Percentiles rank a stretch among this genome's conserved stretches.
These are phyloP conservation scores for Lasioglossum leucozonium DNA, from an alignment of 2,888 invertebrate genomes.

Conservation along the genomic window DNA sequence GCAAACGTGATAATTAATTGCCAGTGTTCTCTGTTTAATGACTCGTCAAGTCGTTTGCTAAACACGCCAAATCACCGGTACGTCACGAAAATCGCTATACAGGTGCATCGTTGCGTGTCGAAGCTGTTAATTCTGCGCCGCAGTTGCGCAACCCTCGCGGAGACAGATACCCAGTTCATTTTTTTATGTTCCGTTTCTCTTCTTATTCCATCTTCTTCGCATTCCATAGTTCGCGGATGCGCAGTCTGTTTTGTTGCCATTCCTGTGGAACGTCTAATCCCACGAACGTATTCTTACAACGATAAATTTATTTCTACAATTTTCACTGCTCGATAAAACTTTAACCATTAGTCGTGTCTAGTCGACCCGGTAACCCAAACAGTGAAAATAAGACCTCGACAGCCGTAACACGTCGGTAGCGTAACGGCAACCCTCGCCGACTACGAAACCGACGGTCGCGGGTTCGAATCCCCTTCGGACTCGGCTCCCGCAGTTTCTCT, in stretches of 20 bases:
- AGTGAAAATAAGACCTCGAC: background rate
- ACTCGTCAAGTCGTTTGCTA: constrained; percentile 78
- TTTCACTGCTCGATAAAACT: background rate
- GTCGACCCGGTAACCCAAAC: background rate
- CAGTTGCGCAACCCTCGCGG: constrained; percentile 31
- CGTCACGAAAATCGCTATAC: constrained; percentile 78
- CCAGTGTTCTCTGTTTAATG: constrained; percentile 80
- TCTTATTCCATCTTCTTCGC: background rate
- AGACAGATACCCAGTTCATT: constrained; percentile 11
- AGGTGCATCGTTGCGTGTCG: constrained; percentile 77
- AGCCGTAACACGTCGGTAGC: constrained; percentile 57
- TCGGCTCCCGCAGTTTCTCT: too few species aligned
- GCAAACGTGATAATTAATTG: constrained; percentile 82
- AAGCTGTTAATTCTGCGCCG: constrained; percentile 72
- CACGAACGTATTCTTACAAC: too few species aligned
- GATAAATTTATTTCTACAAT: background rate
- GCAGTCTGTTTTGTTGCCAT: background rate
- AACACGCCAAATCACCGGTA: constrained; percentile 78
- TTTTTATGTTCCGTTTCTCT: background rate
- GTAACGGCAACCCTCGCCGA: constrained; percentile 51
- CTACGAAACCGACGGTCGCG: constrained; percentile 62
- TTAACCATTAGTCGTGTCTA: fast-evolving
- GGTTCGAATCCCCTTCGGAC: constrained; percentile 55
- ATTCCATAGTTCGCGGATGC: background rate
- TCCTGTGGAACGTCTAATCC: too few species aligned